Percentiles rank a stretch among this genome's conserved stretches.
Evolutionary conservation across 2,888 invertebrate genomes (phyloP).

Genomic region (Pseudococcus jackbeardsleyi): DNA sequence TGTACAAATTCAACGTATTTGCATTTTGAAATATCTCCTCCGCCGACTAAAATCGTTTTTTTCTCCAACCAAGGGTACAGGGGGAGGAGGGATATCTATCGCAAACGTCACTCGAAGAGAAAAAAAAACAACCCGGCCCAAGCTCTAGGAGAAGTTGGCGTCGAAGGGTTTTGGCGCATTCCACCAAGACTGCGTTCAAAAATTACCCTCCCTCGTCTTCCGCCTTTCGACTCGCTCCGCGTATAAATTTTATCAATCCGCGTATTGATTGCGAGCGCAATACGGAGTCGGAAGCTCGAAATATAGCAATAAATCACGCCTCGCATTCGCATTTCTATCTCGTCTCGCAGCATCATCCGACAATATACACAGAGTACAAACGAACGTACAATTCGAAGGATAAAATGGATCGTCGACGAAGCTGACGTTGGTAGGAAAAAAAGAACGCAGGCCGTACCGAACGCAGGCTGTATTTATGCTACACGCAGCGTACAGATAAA

Average conservation of each 20-base stretch:
- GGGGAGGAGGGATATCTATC: background rate
- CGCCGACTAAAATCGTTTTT: background rate
- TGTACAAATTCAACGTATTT: background rate
- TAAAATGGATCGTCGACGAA: constrained; percentile 7
- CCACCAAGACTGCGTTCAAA: background rate
- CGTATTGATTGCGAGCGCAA: constrained; percentile 1
- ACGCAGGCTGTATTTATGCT: background rate
- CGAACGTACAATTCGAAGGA: background rate
- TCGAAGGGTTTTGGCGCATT: background rate
- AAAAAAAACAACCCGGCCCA: background rate
- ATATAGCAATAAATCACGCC: constrained; percentile 17
- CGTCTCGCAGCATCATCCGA: constrained; percentile 17
- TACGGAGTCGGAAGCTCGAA: constrained; percentile 7
- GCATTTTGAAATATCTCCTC: background rate
- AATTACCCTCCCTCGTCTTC: background rate
- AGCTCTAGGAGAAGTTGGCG: background rate
- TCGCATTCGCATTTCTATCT: constrained; percentile 2
- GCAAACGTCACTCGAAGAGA: background rate
- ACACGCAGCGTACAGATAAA: background rate
- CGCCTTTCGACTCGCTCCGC: background rate
- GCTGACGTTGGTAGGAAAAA: background rate
- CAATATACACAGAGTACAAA: background rate
- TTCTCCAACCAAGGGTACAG: background rate
- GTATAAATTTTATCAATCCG: constrained; percentile 12
- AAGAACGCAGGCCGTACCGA: background rate